Percentiles rank a stretch among this genome's conserved stretches.
phyloP scores from a whole-genome alignment of 1,140 invertebrate species.

The Temnothorax curvispinosus region DNA sequence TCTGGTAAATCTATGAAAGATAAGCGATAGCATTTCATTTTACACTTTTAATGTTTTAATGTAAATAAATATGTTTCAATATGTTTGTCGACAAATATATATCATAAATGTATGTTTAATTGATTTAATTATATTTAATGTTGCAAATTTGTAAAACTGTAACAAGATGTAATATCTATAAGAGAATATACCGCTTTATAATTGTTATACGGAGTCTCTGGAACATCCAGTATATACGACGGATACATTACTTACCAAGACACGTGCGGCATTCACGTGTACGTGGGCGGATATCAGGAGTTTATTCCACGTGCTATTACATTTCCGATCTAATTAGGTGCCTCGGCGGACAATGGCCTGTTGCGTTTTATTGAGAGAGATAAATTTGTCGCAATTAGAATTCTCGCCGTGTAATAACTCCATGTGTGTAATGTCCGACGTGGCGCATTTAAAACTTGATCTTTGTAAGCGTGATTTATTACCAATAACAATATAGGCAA shows the following conservation, averaged over 20 bases:
- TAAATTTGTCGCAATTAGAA: slow-evolving; percentile 52
- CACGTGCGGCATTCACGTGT: not conserved
- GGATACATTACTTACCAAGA: not conserved
- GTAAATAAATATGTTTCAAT: not conserved
- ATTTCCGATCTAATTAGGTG: slow-evolving; percentile 48
- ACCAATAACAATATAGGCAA: not conserved
- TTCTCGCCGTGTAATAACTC: not conserved
- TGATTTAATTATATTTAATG: not conserved
- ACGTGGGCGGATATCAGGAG: slow-evolving; percentile 39
- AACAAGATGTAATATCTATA: not conserved
- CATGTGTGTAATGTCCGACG: not conserved
- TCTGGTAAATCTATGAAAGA: not conserved
- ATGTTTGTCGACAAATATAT: not conserved
- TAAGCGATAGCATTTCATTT: not conserved
- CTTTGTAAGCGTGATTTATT: not conserved
- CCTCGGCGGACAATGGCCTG: slow-evolving; percentile 31
- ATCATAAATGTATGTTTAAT: no score
- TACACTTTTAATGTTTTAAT: not conserved
- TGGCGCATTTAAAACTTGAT: not conserved
- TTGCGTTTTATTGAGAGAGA: slow-evolving; percentile 36
- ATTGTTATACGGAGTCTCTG: not conserved
- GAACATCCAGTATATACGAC: slow-evolving; percentile 2
- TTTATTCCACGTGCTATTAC: slow-evolving; percentile 44
- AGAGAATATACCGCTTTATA: not conserved
- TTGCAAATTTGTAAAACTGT: not conserved